These are phyloP conservation scores for Montipora efflorescens DNA, from an alignment of 64 coral and sea anemone species.

Conservation along the genomic window DNA sequence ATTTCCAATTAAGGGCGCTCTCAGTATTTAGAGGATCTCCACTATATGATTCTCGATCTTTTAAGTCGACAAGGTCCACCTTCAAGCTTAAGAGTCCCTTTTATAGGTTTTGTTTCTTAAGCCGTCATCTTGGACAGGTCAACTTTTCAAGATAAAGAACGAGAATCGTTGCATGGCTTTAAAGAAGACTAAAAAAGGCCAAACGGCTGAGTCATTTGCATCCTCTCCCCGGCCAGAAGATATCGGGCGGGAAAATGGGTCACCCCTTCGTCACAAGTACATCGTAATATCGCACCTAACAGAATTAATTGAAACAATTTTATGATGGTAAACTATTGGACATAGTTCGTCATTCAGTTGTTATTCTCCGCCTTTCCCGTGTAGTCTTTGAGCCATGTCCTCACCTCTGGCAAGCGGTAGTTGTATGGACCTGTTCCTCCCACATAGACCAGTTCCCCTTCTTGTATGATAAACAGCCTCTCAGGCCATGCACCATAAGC, in stretches of 20 bases:
- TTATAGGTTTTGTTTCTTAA: background rate
- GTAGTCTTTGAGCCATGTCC: constrained; percentile 54
- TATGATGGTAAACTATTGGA: background rate
- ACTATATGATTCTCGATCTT: background rate
- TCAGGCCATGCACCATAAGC: constrained; percentile 62
- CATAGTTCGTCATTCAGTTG: background rate
- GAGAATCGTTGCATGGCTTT: background rate
- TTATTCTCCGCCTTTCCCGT: background rate
- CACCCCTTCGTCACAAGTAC: no score
- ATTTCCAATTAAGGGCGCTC: no score
- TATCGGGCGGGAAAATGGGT: no score
- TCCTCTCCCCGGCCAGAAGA: no score
- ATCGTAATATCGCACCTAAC: no score
- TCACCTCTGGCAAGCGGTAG: constrained; percentile 28
- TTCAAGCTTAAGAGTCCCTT: background rate
- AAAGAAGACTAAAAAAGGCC: background rate
- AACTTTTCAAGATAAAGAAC: background rate
- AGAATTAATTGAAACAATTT: background rate
- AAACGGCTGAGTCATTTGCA: no score
- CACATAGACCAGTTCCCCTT: constrained; percentile 27
- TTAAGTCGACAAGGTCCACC: background rate
- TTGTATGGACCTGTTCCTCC: constrained; percentile 50
- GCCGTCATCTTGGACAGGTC: background rate
- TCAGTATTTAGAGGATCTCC: background rate
- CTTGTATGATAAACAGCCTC: constrained; percentile 58